Evolutionary conservation across 2,797 vertebrate species (phyloP).

Genomic region (Clarias laeviceps): DNA sequence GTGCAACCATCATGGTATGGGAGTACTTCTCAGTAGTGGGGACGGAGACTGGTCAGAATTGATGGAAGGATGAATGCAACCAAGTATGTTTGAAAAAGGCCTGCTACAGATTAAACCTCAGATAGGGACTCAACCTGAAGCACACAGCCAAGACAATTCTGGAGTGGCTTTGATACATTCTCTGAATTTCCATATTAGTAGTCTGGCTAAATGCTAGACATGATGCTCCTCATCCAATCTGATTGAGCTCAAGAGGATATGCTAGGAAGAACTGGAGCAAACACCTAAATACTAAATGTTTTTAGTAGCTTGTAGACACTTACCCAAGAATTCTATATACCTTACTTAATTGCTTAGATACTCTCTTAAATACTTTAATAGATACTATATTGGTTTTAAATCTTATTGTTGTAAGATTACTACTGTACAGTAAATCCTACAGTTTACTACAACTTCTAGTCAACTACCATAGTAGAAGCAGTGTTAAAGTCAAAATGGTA

Average conservation of each 20-base stretch:
- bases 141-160: not conserved
- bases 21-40: not conserved
- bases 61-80: not conserved
- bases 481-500: too few relatives aligned
- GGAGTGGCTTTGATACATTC: not conserved
- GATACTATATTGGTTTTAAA: too few relatives aligned
- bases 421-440: too few relatives aligned
- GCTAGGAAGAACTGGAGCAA: not conserved
- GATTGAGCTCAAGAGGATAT: not conserved
- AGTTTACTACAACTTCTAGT: too few relatives aligned
- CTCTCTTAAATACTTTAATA: too few relatives aligned
- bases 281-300: not conserved
- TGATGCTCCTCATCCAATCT: not conserved
- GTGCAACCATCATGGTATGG: not conserved
- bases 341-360: too few relatives aligned
- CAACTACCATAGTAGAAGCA: too few relatives aligned
- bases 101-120: not conserved
- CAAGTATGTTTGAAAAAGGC: slow-evolving; percentile 1
- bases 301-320: not conserved
- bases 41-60: not conserved
- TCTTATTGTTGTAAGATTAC: too few relatives aligned
- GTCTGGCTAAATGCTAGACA: not conserved
- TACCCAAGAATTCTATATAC: not conserved
- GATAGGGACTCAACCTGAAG: not conserved
- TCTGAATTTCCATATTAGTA: not conserved